A percentile compares a stretch with the other conserved stretches of the same genome.
Evolutionary conservation across 2,113 vertebrate genomes (phyloP).

Genomic region (Cranoglanis bouderius): DNA sequence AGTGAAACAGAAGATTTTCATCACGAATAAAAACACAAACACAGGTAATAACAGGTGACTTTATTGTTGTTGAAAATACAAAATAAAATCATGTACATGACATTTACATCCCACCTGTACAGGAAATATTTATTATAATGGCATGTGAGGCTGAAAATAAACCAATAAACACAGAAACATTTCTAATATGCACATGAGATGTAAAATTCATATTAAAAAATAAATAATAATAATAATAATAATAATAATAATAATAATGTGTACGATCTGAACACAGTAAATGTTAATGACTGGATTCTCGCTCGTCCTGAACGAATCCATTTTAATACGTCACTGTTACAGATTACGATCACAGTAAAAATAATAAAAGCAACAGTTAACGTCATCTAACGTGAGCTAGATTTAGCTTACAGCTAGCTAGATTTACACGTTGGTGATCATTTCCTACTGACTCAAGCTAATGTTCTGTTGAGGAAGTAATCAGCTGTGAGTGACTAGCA

Average conservation of each 20-base stretch:
- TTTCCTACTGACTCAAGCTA: neutral
- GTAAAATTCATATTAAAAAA: neutral
- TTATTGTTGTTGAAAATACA: constrained; percentile 4
- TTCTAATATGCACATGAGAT: neutral
- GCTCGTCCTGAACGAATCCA: neutral
- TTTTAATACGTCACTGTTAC: neutral
- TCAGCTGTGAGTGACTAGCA: neutral
- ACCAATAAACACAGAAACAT: neutral
- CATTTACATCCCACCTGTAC: neutral
- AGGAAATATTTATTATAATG: neutral
- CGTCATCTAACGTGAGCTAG: neutral
- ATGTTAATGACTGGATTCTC: neutral
- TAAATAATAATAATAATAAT: neutral
- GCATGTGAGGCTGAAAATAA: neutral
- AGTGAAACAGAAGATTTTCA: neutral
- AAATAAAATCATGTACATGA: neutral
- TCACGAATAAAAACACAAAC: neutral
- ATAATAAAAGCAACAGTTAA: neutral
- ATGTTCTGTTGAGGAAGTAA: neutral
- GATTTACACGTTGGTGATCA: neutral
- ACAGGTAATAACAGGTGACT: neutral
- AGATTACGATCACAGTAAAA: neutral
- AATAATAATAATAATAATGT: neutral
- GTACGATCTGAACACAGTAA: neutral
- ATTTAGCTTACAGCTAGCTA: neutral